Evolutionary conservation across 2,797 vertebrate genomes (phyloP).

Genomic region (Melanotaenia nigrans): DNA sequence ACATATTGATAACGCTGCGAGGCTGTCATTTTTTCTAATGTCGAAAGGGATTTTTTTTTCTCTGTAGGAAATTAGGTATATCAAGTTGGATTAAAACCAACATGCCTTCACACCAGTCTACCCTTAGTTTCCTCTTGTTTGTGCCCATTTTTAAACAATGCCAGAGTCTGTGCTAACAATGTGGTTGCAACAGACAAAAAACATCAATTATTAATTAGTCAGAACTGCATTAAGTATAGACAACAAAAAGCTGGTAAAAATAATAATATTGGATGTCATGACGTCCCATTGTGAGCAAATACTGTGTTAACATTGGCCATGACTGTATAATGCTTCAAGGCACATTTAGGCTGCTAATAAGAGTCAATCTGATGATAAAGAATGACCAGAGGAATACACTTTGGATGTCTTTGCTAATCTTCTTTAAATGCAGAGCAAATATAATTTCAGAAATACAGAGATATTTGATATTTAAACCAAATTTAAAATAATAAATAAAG

Average conservation of each 20-base stretch:
- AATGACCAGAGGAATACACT: not conserved
- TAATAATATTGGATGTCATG: conserved; percentile 13
- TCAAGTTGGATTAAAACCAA: not conserved
- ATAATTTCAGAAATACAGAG: not conserved
- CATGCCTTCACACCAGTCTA: not conserved
- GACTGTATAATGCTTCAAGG: conserved; percentile 21
- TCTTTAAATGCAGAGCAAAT: not conserved
- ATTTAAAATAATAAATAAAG: conserved; percentile 12
- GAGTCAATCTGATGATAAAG: not conserved
- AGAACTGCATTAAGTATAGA: conserved; percentile 2
- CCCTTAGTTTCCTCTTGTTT: not conserved
- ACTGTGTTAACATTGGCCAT: not conserved
- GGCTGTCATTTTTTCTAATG: conserved; percentile 7
- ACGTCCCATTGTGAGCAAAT: conserved; percentile 12
- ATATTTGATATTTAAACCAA: not conserved
- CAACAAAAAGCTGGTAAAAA: conserved; percentile 1
- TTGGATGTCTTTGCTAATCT: not conserved
- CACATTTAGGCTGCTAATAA: conserved; percentile 15
- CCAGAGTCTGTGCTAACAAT: not conserved
- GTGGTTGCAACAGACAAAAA: not conserved
- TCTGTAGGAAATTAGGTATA: not conserved
- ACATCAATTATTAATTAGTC: not conserved
- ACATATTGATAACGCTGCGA: conserved; percentile 27
- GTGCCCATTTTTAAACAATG: conserved; percentile 1
- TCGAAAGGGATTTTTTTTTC: conserved; percentile 8